A percentile compares a stretch with the other conserved stretches of the same genome.
Evolutionary conservation across 1,140 invertebrate species (phyloP).

Genomic region (Melanaphis sacchari): DNA sequence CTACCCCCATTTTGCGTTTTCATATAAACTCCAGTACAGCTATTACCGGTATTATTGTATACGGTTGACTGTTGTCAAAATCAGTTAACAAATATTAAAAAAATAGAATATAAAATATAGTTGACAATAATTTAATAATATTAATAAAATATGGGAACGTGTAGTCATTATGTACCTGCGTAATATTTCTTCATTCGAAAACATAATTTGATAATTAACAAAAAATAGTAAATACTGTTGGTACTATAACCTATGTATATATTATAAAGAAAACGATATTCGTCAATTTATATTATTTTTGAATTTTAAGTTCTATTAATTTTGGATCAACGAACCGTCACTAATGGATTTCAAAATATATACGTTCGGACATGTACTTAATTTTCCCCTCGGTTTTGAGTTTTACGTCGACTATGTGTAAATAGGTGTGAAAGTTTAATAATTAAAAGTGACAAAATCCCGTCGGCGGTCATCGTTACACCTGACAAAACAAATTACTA

Average conservation of each 20-base stretch:
- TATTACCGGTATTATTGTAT: no score
- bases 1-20: no score
- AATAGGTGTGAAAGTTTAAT: conserved; percentile 34
- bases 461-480: background rate
- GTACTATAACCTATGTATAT: no score
- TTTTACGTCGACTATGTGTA: background rate
- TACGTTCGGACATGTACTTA: conserved; percentile 36
- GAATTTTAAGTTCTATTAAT: conserved; percentile 30
- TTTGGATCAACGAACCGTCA: conserved; percentile 6
- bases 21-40: no score
- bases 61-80: no score
- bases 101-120: no score
- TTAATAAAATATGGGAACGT: background rate
- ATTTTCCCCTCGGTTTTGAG: background rate
- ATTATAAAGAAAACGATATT: background rate
- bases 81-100: no score
- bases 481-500: conserved; percentile 52
- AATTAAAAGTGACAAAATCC: conserved; percentile 46
- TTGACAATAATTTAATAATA: no score
- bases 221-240: background rate
- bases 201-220: background rate
- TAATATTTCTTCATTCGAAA: background rate
- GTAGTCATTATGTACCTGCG: no score
- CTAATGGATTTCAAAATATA: background rate
- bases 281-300: background rate